These are phyloP conservation scores for Ernsta delagoae DNA, from an alignment of 2,888 invertebrate genomes.

Conservation along the genomic window DNA sequence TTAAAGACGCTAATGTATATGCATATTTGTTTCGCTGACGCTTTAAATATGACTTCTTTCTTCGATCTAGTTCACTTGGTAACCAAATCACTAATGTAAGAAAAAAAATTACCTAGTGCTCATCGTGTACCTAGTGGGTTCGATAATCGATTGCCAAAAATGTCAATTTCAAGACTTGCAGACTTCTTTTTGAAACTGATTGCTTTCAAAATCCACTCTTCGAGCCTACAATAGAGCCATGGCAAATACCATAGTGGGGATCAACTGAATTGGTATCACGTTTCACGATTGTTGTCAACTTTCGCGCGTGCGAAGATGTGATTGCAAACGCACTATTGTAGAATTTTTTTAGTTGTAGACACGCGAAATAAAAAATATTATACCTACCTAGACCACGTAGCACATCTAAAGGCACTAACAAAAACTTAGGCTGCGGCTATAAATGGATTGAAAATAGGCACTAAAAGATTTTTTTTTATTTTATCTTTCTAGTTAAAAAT, in stretches of 20 bases:
- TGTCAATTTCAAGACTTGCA: neutral
- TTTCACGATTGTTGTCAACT: constrained; percentile 24
- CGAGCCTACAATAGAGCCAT: constrained; percentile 4
- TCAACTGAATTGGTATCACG: constrained; percentile 17
- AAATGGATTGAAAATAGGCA: too few relatives aligned
- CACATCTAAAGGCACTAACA: neutral
- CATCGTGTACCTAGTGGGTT: neutral
- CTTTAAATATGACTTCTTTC: too few relatives aligned
- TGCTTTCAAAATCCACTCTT: constrained; percentile 13
- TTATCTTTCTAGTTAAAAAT: too few relatives aligned
- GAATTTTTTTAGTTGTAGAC: neutral
- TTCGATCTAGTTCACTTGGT: too few relatives aligned
- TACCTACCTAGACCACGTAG: neutral
- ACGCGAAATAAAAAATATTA: neutral
- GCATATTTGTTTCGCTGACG: too few relatives aligned
- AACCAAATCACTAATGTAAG: too few relatives aligned
- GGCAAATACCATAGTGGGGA: constrained; percentile 7
- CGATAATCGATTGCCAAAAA: too few relatives aligned
- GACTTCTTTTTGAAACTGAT: neutral
- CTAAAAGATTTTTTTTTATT: neutral
- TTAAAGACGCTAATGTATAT: too few relatives aligned
- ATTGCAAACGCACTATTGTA: constrained; percentile 22
- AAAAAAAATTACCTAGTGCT: too few relatives aligned
- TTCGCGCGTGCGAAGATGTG: constrained; percentile 27
- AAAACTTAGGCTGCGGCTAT: neutral